Evolutionary conservation across 1,140 invertebrate genomes (phyloP), one percentile per base, ranked within the genome.

Genomic region (Aplysia californica): DNA sequence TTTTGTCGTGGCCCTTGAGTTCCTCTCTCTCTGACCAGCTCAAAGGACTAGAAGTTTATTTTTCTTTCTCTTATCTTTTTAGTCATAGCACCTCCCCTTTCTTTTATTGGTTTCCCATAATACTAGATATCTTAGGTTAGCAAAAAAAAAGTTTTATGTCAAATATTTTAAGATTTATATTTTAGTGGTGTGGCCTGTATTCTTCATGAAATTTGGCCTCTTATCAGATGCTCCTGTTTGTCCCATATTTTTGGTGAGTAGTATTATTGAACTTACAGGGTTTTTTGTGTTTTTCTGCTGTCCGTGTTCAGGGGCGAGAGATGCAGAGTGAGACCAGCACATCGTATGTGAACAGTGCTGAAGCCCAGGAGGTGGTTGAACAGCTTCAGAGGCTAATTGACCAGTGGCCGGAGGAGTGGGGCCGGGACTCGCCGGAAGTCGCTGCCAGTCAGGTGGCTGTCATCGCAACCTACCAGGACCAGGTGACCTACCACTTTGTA

Each of bases 401-500:
- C 18, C 91, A 90, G 23, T 96, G 95, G 95, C 95, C 95, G 4
- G 79, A 88, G 2, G 89, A 92, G 15, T 95, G 95, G 94, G 94
- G 94, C 0, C 58, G 6, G 44, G 44, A 50, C 44, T n/a, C 44
- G 44, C n/a, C 44, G n/a, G 89, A 92, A 38, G 91, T 93, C n/a
- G 92, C 92, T 75, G 93, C 95, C 71, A 92, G 93, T 64, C 93
- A 93, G 66, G 94, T 96, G 39, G 94, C 94, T 0, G 94, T 96
- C n/a, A 93, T 96, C 83, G 94, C 94, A 0, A 94, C 95, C 20
- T 96, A 96, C 87, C 92, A 93, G 20, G 95, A 96, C 89, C 95
- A 96, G 90, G 94, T 95, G 36, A 36, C 50, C 58, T n/a, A 50
- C n/a, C n/a, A n/a, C n/a, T n/a, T n/a, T n/a, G n/a, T n/a, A n/a